Percentiles rank a stretch among this genome's conserved stretches.
Evolutionary conservation across 2,888 invertebrate genomes (phyloP).

Genomic region (Bursaphelenchus okinawaensis): DNA sequence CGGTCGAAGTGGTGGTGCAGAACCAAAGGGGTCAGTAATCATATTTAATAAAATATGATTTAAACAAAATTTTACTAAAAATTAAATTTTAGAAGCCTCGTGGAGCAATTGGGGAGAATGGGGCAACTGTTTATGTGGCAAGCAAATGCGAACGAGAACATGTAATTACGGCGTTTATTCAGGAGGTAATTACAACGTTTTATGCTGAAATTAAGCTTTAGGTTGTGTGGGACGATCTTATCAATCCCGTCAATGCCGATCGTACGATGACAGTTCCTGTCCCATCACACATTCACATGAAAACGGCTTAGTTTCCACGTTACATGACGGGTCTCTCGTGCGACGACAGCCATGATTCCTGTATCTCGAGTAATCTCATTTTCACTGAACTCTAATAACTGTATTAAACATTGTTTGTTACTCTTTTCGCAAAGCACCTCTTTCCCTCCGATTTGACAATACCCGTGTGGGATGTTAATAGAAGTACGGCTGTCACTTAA

Average conservation of each 20-base stretch:
- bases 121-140: conserved; percentile 36
- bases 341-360: background rate
- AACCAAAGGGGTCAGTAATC: background rate
- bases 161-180: conserved; percentile 31
- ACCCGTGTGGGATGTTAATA: background rate
- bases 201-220: conserved; percentile 7
- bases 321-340: background rate
- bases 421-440: background rate
- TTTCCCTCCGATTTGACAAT: background rate
- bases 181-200: conserved; percentile 10
- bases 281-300: background rate
- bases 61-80: background rate
- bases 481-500: background rate
- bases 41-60: no score
- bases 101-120: conserved; percentile 34
- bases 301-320: background rate
- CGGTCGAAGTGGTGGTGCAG: background rate
- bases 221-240: conserved; percentile 27
- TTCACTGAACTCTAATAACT: background rate
- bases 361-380: background rate
- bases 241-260: conserved; percentile 16
- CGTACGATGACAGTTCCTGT: background rate
- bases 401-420: background rate
- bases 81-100: conserved; percentile 20
- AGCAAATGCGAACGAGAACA: conserved; percentile 31